phyloP scores from a whole-genome alignment of 2,888 invertebrate species.

The Cheilosia pagana region DNA sequence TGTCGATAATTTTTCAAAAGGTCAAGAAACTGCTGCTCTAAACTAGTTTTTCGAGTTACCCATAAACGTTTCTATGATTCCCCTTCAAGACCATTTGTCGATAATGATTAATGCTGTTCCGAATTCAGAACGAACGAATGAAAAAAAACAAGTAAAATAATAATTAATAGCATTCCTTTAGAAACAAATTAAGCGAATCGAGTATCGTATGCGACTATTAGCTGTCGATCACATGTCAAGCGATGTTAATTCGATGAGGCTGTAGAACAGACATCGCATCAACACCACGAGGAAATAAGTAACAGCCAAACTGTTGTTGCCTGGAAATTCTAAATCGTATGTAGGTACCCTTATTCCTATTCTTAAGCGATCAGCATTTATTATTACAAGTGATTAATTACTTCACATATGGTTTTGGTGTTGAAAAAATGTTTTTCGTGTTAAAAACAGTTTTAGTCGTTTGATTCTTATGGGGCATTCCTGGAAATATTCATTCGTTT shows the following conservation, averaged over 20 bases:
- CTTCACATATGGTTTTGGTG: neutral
- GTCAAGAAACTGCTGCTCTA: constrained; percentile 3
- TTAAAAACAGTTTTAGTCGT: constrained; percentile 9
- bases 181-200: constrained; percentile 27
- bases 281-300: constrained; percentile 15
- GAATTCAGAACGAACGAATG: constrained; percentile 23
- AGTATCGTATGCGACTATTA: constrained; percentile 30
- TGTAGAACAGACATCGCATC: constrained; percentile 16
- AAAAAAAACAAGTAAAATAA: constrained; percentile 20
- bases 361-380: neutral
- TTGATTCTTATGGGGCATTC: constrained; percentile 36
- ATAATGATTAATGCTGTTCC: constrained; percentile 42
- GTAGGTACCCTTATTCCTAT: neutral
- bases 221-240: constrained; percentile 49
- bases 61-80: constrained; percentile 7
- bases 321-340: neutral
- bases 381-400: constrained; percentile 45
- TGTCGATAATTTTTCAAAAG: neutral
- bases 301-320: neutral
- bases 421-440: neutral
- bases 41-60: constrained; percentile 3
- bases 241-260: constrained; percentile 38
- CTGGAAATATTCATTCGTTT: neutral
- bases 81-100: neutral
- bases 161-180: constrained; percentile 30